A percentile compares a stretch with the other conserved stretches of the same genome.
These are phyloP conservation scores for Megalops atlanticus DNA, from an alignment of 2,113 vertebrate genomes.

Conservation along the genomic window DNA sequence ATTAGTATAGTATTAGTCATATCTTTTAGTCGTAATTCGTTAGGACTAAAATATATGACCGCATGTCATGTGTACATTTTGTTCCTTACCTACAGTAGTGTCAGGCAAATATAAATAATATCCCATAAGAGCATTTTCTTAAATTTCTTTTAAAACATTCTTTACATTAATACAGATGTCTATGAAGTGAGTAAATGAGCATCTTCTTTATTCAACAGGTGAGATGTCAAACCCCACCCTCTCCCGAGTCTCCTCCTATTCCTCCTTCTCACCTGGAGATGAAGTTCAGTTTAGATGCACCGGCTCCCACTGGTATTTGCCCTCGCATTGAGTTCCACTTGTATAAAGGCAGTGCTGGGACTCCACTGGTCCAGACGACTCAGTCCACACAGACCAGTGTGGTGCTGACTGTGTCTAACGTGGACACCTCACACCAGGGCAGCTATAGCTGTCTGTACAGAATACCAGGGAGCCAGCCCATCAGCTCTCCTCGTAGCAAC, in stretches of 20 bases:
- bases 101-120: too few species aligned
- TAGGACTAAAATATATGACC: too few species aligned
- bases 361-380: neutral
- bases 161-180: too few species aligned
- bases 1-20: too few species aligned
- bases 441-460: neutral
- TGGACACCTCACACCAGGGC: neutral
- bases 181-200: too few species aligned
- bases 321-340: neutral
- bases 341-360: neutral
- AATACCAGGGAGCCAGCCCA: neutral
- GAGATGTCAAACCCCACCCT: neutral
- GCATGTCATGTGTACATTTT: too few species aligned
- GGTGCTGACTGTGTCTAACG: neutral
- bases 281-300: neutral
- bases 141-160: too few species aligned
- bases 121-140: too few species aligned
- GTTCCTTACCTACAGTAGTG: too few species aligned
- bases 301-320: neutral
- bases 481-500: neutral
- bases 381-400: neutral
- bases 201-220: neutral
- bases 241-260: neutral
- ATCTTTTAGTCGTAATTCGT: too few species aligned
- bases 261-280: neutral